These are phyloP conservation scores for Epizoanthus scotinus DNA, from an alignment of 92 coral and sea anemone species.

Conservation along the genomic window DNA sequence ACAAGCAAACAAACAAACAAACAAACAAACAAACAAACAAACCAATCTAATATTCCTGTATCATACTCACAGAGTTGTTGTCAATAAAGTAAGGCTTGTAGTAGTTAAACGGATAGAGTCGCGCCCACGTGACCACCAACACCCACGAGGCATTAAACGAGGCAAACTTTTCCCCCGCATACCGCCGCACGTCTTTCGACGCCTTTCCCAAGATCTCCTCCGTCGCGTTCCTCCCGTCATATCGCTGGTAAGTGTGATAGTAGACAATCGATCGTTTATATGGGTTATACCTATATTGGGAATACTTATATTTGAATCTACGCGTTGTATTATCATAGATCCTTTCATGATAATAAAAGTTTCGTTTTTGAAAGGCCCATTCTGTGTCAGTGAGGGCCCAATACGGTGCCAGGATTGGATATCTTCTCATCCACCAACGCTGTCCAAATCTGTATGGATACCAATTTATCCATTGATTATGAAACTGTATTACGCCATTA, in stretches of 20 bases:
- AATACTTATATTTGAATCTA: neutral
- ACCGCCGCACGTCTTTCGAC: conserved; percentile 21
- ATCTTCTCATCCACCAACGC: conserved; percentile 15
- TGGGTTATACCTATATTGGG: neutral
- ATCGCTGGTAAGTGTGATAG: conserved; percentile 39
- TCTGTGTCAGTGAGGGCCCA: conserved; percentile 48
- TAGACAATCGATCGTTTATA: conserved; percentile 44
- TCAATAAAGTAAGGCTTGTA: neutral
- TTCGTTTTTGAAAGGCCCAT: neutral
- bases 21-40: too few species aligned
- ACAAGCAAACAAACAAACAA: too few species aligned
- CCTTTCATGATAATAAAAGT: neutral
- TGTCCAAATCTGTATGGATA: conserved; percentile 48
- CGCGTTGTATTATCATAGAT: neutral
- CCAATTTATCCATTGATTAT: conserved; percentile 19
- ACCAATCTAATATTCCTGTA: too few species aligned
- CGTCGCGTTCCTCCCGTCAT: neutral
- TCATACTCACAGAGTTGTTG: neutral
- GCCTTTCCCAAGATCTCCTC: conserved; percentile 35
- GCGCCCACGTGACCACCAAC: conserved; percentile 60
- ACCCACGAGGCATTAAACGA: conserved; percentile 45
- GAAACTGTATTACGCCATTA: conserved; percentile 55
- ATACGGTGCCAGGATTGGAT: conserved; percentile 52
- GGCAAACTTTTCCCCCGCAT: neutral
- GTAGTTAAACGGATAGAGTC: conserved; percentile 37